Evolutionary conservation across 1,140 invertebrate genomes (phyloP).

Genomic region (Pristionchus pacificus): DNA sequence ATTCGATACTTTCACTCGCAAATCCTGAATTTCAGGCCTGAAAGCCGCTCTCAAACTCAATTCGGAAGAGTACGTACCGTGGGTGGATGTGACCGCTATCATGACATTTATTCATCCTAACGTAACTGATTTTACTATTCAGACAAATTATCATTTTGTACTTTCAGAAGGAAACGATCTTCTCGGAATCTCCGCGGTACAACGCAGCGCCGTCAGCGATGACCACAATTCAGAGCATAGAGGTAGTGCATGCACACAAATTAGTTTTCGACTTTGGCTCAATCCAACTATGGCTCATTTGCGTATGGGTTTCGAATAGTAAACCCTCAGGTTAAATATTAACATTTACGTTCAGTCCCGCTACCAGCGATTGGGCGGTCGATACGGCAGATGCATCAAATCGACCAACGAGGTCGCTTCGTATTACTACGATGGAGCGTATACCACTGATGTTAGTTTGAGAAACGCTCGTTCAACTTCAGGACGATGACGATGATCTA

Average conservation of each 20-base stretch:
- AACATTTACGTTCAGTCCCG: slow-evolving; percentile 15
- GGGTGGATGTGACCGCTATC: slow-evolving; percentile 33
- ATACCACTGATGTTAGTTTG: slow-evolving; percentile 32
- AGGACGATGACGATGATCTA: too few species aligned
- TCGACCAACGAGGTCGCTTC: slow-evolving; percentile 23
- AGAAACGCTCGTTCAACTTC: too few species aligned
- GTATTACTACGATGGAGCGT: slow-evolving; percentile 32
- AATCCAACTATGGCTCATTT: too few species aligned
- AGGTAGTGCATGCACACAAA: background rate
- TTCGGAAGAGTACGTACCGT: slow-evolving; percentile 32
- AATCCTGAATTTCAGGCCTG: slow-evolving; percentile 23
- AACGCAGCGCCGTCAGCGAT: slow-evolving; percentile 16
- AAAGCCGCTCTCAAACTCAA: slow-evolving; percentile 25
- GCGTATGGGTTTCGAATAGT: too few species aligned
- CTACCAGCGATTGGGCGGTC: slow-evolving; percentile 31
- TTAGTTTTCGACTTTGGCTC: background rate
- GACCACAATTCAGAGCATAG: background rate
- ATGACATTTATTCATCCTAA: background rate
- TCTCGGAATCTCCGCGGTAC: slow-evolving; percentile 29
- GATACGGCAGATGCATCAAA: slow-evolving; percentile 34
- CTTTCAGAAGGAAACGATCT: slow-evolving; percentile 3
- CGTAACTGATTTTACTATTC: background rate
- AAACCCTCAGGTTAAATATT: background rate
- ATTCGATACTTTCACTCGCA: too few species aligned
- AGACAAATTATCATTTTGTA: background rate